A percentile compares a stretch with the other conserved stretches of the same genome.
phyloP scores from a whole-genome alignment of 53 echinoderm and acorn worm genomes.

The Actinopyga echinites region DNA sequence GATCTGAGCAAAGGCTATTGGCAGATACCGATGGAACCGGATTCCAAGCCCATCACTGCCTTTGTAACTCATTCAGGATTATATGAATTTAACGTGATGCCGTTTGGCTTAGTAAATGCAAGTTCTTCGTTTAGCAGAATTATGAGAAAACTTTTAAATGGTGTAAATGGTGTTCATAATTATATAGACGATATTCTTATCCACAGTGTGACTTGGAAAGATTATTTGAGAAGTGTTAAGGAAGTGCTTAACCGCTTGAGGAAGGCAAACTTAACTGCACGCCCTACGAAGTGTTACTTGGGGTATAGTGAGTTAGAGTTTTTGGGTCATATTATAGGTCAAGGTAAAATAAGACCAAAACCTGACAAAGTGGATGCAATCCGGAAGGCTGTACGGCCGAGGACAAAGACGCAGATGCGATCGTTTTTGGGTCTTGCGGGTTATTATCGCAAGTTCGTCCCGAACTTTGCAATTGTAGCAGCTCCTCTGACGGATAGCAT shows the following conservation, averaged over 20 bases:
- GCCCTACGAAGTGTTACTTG: constrained; percentile 37
- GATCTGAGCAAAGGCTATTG: constrained; percentile 24
- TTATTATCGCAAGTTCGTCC: neutral
- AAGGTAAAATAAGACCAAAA: constrained; percentile 31
- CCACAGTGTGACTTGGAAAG: constrained; percentile 45
- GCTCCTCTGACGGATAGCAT: neutral
- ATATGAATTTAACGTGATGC: constrained; percentile 48
- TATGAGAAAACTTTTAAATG: constrained; percentile 33
- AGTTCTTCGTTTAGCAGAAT: constrained; percentile 45
- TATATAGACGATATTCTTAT: constrained; percentile 49
- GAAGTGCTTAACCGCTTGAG: constrained; percentile 15
- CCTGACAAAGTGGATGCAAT: constrained; percentile 41
- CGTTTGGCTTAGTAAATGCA: constrained; percentile 51
- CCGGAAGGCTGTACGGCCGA: constrained; percentile 19
- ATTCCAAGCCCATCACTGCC: constrained; percentile 34
- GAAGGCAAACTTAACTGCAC: constrained; percentile 6
- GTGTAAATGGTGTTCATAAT: constrained; percentile 41
- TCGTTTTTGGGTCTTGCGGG: constrained; percentile 24
- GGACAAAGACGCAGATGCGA: constrained; percentile 47
- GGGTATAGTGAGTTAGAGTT: constrained; percentile 45
- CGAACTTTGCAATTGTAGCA: neutral
- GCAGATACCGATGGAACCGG: constrained; percentile 42
- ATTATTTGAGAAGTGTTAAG: neutral
- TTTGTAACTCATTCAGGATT: constrained; percentile 44
- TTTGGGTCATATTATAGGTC: constrained; percentile 46